phyloP scores from a whole-genome alignment of 2,113 vertebrate species.

The Nesospiza acunhae region DNA sequence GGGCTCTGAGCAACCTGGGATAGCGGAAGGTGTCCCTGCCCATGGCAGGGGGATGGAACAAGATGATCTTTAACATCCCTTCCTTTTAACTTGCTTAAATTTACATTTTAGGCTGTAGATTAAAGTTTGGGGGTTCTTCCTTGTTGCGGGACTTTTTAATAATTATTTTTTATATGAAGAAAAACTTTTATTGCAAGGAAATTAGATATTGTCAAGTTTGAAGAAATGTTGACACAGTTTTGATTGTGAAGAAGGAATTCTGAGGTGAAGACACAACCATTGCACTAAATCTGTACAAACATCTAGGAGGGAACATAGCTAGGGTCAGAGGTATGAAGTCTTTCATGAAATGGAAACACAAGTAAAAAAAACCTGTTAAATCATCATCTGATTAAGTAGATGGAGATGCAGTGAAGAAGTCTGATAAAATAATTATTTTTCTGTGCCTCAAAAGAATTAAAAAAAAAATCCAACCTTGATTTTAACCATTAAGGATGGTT shows the following conservation, averaged over 20 bases:
- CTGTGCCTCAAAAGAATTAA: background rate
- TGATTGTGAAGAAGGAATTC: background rate
- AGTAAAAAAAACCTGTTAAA: background rate
- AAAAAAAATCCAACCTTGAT: background rate
- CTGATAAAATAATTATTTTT: background rate
- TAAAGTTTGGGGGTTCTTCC: background rate
- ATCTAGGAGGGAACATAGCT: background rate
- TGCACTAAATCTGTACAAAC: background rate
- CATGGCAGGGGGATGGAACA: rapidly evolving
- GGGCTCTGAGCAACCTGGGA: background rate
- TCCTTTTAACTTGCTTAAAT: background rate
- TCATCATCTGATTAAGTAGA: background rate
- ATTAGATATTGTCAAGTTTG: background rate
- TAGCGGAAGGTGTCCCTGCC: background rate
- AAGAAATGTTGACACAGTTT: background rate
- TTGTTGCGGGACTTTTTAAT: rapidly evolving
- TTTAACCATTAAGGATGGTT: background rate
- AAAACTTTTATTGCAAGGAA: background rate
- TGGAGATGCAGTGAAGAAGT: background rate
- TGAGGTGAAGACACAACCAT: background rate
- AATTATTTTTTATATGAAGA: background rate
- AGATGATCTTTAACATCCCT: background rate
- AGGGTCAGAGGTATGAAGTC: background rate
- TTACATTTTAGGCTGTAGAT: background rate
- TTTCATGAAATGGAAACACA: background rate